Evolutionary conservation across 2,797 vertebrate species (phyloP).

Genomic region (Caiman crocodilus): DNA sequence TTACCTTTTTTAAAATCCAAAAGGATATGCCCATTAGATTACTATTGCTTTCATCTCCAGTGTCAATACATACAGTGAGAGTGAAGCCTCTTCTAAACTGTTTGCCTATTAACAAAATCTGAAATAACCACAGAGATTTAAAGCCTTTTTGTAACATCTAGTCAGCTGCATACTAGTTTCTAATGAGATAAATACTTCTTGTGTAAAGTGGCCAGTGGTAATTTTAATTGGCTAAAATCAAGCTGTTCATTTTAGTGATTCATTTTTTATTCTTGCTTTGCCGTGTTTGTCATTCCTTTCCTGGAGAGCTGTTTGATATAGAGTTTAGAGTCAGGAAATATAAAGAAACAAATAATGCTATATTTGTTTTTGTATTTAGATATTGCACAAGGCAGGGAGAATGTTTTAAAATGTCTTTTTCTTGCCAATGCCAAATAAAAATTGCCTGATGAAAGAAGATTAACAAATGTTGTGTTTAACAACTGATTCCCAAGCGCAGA

Average conservation of each 20-base stretch:
- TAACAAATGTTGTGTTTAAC: slow-evolving; percentile 69
- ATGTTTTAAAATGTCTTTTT: slow-evolving; percentile 54
- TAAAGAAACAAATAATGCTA: background rate
- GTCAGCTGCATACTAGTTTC: background rate
- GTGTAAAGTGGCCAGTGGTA: background rate
- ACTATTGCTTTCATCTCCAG: background rate
- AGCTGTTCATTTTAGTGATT: background rate
- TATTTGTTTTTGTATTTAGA: slow-evolving; percentile 48
- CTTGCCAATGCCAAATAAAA: slow-evolving; percentile 64
- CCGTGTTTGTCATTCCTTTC: background rate
- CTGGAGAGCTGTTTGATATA: background rate
- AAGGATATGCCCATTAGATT: background rate
- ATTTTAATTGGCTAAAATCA: slow-evolving; percentile 39
- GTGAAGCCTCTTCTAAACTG: background rate
- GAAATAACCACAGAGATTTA: slow-evolving; percentile 37
- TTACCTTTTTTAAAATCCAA: background rate
- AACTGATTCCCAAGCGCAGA: slow-evolving; percentile 60
- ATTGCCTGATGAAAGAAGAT: slow-evolving; percentile 71
- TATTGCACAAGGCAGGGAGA: slow-evolving; percentile 35
- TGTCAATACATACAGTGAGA: background rate
- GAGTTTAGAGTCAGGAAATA: background rate
- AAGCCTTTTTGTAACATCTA: slow-evolving; percentile 35
- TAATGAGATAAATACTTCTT: slow-evolving; percentile 30
- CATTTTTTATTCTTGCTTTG: slow-evolving; percentile 1
- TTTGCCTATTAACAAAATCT: slow-evolving; percentile 25